Base-by-base conservation (phyloP, 2,113 vertebrate genomes). In the Cheirogaleus medius region DNA sequence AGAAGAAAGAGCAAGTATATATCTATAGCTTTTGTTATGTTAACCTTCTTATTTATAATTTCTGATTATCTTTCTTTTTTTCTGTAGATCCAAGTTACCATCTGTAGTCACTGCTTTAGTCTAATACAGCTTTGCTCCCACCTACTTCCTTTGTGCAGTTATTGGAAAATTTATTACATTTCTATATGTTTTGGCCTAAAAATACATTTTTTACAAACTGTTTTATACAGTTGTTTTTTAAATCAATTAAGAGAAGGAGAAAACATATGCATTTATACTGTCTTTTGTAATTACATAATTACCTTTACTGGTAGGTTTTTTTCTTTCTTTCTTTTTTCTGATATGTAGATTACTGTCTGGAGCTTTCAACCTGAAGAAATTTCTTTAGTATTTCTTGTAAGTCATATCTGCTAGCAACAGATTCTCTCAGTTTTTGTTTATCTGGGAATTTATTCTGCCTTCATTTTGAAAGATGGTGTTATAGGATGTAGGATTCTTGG, bases 391-490 rank as follows among this genome's bases (percentile, higher is more conserved):
- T 91, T 52, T 80, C 13, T 89, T 78, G 32, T 76, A 60, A 37
- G 23, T 42, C 25, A 58, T 39, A 5, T 76, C 39, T 86, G 37
- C 10, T 96, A 68, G 52, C 29, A 94, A 85, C 39, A 92, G 27
- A 76, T 68, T 85, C 27, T 87, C 12, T 88, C 42, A 71, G 14
- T 58, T 76, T 95, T 95, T 78, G 11, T 88, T 54, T 66, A 88
- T 81, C 54, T 94, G 21, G 71, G 39, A 86, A 81, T 86, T 68
- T 86, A 12, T 92, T 54, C 27, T 39, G 14, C 58, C 34, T 93
- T 93, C 49, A 80, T 49, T 96, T 91, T 92, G 42, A 89, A 94
- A 76, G 69, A 47, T 25, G 39, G 4, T 44, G 87, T 56, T 93
- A 13, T 49, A 87, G 42, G 49, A 68, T 27, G 42, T 21, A 74